A percentile compares a stretch with the other conserved stretches of the same genome.
Conservation (phyloP, 2,888 invertebrate genomes). For the Aquatica leii region DNA sequence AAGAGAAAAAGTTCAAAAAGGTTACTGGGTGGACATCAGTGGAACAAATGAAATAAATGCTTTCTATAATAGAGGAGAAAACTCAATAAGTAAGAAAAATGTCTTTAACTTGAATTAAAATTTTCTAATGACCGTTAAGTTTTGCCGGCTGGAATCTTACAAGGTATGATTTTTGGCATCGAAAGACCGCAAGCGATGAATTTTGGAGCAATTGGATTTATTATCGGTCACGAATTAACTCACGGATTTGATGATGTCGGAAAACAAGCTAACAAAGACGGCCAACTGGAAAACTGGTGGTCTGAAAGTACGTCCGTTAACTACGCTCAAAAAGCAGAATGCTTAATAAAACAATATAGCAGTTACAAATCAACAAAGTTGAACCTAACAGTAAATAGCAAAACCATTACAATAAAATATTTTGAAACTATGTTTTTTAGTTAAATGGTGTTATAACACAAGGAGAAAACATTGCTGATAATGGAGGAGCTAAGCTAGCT, state of each 20-base stretch:
- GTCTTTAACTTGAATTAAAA: too few relatives aligned
- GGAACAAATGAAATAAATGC: slow-evolving; percentile 86
- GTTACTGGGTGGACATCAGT: slow-evolving; percentile 84
- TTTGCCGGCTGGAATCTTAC: slow-evolving; percentile 88
- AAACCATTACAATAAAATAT: too few relatives aligned
- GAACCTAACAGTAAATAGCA: background rate
- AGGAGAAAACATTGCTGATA: slow-evolving; percentile 92
- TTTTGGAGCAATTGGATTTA: slow-evolving; percentile 84
- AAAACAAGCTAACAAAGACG: slow-evolving; percentile 18
- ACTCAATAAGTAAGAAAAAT: slow-evolving; percentile 86
- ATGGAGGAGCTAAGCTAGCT: slow-evolving; percentile 84
- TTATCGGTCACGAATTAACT: slow-evolving; percentile 87
- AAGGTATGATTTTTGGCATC: slow-evolving; percentile 85
- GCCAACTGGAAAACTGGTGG: slow-evolving; percentile 58
- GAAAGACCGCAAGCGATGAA: slow-evolving; percentile 87
- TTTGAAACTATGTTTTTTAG: too few relatives aligned
- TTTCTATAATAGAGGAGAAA: slow-evolving; percentile 84
- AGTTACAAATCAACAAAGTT: background rate
- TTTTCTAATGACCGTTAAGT: too few relatives aligned
- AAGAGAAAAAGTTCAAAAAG: slow-evolving; percentile 81
- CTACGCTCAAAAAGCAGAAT: background rate
- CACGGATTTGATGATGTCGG: slow-evolving; percentile 74
- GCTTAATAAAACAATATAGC: background rate
- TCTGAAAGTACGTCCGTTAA: slow-evolving; percentile 59
- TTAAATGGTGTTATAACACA: slow-evolving; percentile 89